Evolutionary conservation across 2,888 invertebrate species (phyloP).

Genomic region (Tethea ocularis): DNA sequence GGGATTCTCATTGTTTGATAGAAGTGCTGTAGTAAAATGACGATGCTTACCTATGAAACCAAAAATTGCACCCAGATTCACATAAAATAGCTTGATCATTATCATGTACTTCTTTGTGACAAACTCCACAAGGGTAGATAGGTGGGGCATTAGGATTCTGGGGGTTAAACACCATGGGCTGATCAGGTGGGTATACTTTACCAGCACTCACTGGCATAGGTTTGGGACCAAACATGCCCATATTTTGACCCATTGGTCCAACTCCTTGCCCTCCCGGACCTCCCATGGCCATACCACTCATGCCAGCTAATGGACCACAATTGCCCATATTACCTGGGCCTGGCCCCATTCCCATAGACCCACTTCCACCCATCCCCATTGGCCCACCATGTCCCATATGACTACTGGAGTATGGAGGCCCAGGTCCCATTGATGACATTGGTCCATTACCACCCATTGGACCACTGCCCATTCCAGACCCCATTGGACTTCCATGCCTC

Average conservation of each 20-base stretch:
- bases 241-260: conserved; percentile 85
- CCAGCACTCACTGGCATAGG: conserved; percentile 96
- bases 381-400: conserved; percentile 82
- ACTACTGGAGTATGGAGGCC: conserved; percentile 75
- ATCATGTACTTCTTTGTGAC: conserved; percentile 99
- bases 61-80: conserved; percentile 99
- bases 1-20: no score
- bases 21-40: conserved; percentile 2
- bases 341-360: conserved; percentile 77
- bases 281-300: conserved; percentile 82
- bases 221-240: conserved; percentile 89
- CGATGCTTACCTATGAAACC: conserved; percentile 94
- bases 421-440: conserved; percentile 78
- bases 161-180: conserved; percentile 98
- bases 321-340: conserved; percentile 78
- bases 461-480: conserved; percentile 83
- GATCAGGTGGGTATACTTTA: conserved; percentile 97
- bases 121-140: conserved; percentile 98
- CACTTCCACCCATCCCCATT: conserved; percentile 78
- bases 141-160: conserved; percentile 99
- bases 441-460: conserved; percentile 83
- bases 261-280: conserved; percentile 80
- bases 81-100: conserved; percentile 99
- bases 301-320: conserved; percentile 78
- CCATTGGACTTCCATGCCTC: conserved; percentile 82